phyloP scores from a whole-genome alignment of 1,140 invertebrate species.

The Drosophila tani region DNA sequence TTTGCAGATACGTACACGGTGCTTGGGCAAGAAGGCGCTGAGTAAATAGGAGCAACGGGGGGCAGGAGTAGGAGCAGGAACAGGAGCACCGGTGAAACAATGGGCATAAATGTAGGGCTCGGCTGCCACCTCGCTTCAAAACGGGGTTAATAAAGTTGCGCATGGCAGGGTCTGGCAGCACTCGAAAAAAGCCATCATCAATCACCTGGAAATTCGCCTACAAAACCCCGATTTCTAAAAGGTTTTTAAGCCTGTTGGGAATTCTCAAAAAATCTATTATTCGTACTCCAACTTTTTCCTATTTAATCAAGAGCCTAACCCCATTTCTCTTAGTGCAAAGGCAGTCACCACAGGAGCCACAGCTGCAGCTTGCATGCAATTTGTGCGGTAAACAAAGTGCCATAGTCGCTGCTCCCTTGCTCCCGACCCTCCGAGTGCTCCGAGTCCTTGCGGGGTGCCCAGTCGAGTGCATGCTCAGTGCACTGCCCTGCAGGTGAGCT shows the following conservation, averaged over 20 bases:
- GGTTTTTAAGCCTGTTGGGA: neutral
- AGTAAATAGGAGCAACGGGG: constrained; percentile 31
- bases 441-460: constrained; percentile 19
- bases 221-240: neutral
- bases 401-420: constrained; percentile 5
- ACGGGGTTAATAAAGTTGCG: constrained; percentile 80
- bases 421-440: too few species aligned
- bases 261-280: neutral
- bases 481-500: constrained; percentile 28
- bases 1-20: constrained; percentile 26
- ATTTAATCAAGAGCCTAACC: neutral
- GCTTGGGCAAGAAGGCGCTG: neutral
- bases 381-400: constrained; percentile 56
- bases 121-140: constrained; percentile 40
- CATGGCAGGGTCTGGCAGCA: constrained; percentile 36
- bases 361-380: constrained; percentile 56
- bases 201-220: neutral
- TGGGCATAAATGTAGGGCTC: constrained; percentile 53
- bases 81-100: constrained; percentile 48
- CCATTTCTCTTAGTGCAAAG: constrained; percentile 4
- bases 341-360: constrained; percentile 42
- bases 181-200: constrained; percentile 2
- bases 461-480: constrained; percentile 42
- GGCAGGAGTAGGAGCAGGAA: neutral
- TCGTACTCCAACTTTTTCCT: neutral